phyloP scores from a whole-genome alignment of 2,797 vertebrate genomes.

The Rachycentron canadum region DNA sequence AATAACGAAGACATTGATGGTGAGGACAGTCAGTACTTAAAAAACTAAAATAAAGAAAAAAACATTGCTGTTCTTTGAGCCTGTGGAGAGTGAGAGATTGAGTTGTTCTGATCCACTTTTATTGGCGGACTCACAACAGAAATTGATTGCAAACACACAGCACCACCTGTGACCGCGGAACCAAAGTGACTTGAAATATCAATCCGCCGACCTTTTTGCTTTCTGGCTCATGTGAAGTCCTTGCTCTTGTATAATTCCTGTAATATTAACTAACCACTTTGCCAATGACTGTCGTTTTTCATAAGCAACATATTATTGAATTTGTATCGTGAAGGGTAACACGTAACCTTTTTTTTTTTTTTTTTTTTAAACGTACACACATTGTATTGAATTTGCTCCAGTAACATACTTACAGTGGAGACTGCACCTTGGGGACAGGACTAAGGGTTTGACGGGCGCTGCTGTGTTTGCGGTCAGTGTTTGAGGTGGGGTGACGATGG shows the following conservation, averaged over 20 bases:
- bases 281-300: neutral
- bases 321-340: neutral
- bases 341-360: neutral
- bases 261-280: neutral
- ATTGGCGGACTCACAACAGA: constrained; percentile 29
- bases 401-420: neutral
- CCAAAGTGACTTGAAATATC: constrained; percentile 11
- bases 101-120: constrained; percentile 22
- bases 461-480: constrained; percentile 68
- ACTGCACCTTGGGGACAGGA: constrained; percentile 28
- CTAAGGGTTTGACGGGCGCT: constrained; percentile 28
- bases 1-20: constrained; percentile 26
- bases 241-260: neutral
- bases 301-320: neutral
- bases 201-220: constrained; percentile 17
- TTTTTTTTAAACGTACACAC: too few relatives aligned
- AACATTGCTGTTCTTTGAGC: neutral
- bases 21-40: constrained; percentile 13
- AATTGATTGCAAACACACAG: neutral
- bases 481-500: constrained; percentile 79
- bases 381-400: neutral
- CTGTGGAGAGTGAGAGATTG: neutral
- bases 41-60: neutral
- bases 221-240: neutral
- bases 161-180: constrained; percentile 50